phyloP scores from a whole-genome alignment of 2,113 vertebrate genomes.

The Oreochromis aureus region DNA sequence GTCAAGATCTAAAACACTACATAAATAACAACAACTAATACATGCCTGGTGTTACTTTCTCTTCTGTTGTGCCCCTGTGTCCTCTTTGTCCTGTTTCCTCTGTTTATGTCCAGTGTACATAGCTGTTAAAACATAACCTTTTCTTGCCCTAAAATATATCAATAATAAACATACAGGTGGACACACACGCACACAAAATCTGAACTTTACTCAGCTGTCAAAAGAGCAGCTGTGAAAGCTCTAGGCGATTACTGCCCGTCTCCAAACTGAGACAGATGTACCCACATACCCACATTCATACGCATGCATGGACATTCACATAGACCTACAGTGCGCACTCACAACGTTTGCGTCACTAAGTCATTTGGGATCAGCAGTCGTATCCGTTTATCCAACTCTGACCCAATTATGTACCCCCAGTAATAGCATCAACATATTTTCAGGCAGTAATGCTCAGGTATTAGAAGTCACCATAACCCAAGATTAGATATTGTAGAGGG shows the following conservation, averaged over 20 bases:
- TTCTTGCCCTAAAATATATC: background rate
- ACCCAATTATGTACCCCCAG: conserved; percentile 49
- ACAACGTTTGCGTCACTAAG: conserved; percentile 44
- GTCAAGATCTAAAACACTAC: background rate
- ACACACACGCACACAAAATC: background rate
- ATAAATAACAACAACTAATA: background rate
- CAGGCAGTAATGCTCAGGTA: conserved; percentile 26
- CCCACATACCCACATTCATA: background rate
- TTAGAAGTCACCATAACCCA: conserved; percentile 1
- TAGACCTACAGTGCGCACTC: background rate
- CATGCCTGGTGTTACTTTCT: background rate
- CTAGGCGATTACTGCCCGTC: background rate
- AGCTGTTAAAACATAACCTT: background rate
- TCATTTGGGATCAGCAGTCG: conserved; percentile 30
- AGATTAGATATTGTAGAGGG: conserved; percentile 17
- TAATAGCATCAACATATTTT: conserved; percentile 67
- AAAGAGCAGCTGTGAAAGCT: background rate
- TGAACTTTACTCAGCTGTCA: background rate
- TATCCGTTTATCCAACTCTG: conserved; percentile 58
- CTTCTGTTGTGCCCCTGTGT: background rate
- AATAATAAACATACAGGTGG: background rate
- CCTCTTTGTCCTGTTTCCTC: background rate
- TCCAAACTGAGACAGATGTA: background rate
- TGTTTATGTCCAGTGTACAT: background rate
- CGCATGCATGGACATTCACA: background rate